phyloP scores from a whole-genome alignment of 2,797 vertebrate species.

The Myotis planiceps region DNA sequence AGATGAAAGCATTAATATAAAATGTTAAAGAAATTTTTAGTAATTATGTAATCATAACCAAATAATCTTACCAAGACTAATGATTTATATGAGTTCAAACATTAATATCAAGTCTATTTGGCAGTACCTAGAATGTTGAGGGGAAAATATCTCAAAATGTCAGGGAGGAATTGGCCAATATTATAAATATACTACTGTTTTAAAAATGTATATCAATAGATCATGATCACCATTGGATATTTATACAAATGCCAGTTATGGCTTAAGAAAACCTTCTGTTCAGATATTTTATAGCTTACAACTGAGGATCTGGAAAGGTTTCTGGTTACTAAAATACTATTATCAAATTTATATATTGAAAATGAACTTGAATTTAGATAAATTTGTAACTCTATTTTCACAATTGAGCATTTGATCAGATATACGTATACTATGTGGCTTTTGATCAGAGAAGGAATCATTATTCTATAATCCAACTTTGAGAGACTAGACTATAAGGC shows the following conservation, averaged over 20 bases:
- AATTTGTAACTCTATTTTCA: not conserved
- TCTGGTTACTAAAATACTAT: not conserved
- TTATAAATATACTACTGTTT: constrained; percentile 65
- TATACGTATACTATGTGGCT: not conserved
- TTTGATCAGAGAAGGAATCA: constrained; percentile 7
- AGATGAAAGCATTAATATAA: constrained; percentile 34
- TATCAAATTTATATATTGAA: constrained; percentile 12
- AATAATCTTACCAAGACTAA: not conserved
- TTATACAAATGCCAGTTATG: constrained; percentile 56
- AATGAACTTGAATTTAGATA: constrained; percentile 31
- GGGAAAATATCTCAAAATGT: constrained; percentile 24
- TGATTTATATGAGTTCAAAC: constrained; percentile 45
- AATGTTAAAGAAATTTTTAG: constrained; percentile 51
- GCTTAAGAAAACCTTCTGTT: constrained; percentile 49
- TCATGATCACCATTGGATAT: constrained; percentile 52
- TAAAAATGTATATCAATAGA: constrained; percentile 51
- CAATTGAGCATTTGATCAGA: not conserved
- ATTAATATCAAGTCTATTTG: constrained; percentile 42
- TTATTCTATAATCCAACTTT: not conserved
- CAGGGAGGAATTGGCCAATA: constrained; percentile 50
- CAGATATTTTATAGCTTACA: not conserved
- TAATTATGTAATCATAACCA: not conserved
- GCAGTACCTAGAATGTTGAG: not conserved
- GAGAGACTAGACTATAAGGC: not conserved
- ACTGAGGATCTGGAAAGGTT: constrained; percentile 47